Evolutionary conservation across 2,113 vertebrate species (phyloP).

Genomic region (Oncorhynchus keta): DNA sequence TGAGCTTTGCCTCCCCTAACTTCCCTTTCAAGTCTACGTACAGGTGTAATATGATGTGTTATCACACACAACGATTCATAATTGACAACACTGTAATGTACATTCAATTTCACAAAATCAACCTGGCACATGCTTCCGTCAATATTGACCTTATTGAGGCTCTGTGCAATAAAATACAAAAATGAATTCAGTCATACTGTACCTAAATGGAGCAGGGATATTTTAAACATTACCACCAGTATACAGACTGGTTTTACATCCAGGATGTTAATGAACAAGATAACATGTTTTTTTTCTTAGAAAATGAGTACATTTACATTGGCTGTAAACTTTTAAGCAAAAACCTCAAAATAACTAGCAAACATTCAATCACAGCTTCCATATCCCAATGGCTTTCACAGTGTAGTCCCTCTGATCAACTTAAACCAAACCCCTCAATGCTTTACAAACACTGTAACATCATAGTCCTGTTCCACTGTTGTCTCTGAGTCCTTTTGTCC

Average conservation of each 20-base stretch:
- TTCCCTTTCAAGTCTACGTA: background rate
- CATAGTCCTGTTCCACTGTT: constrained; percentile 29
- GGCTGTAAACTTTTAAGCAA: background rate
- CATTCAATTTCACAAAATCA: too few relatives aligned
- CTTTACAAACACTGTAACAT: constrained; percentile 39
- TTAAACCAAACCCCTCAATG: constrained; percentile 14
- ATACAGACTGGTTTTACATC: too few relatives aligned
- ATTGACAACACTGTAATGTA: too few relatives aligned
- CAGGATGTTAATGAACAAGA: background rate
- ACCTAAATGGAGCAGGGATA: too few relatives aligned
- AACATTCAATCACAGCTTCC: background rate
- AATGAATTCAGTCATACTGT: too few relatives aligned
- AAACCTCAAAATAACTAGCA: background rate
- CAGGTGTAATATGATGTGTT: background rate
- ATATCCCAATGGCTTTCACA: constrained; percentile 14
- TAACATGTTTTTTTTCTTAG: background rate
- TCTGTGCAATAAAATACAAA: too few relatives aligned
- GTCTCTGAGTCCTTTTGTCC: background rate
- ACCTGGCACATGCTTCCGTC: too few relatives aligned
- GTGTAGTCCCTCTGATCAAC: constrained; percentile 4
- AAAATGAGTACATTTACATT: background rate
- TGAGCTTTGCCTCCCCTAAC: too few relatives aligned
- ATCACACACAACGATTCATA: background rate
- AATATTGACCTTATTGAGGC: too few relatives aligned
- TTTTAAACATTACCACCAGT: too few relatives aligned